phyloP scores from a whole-genome alignment of 2,113 vertebrate genomes.

The Camelus bactrianus region DNA sequence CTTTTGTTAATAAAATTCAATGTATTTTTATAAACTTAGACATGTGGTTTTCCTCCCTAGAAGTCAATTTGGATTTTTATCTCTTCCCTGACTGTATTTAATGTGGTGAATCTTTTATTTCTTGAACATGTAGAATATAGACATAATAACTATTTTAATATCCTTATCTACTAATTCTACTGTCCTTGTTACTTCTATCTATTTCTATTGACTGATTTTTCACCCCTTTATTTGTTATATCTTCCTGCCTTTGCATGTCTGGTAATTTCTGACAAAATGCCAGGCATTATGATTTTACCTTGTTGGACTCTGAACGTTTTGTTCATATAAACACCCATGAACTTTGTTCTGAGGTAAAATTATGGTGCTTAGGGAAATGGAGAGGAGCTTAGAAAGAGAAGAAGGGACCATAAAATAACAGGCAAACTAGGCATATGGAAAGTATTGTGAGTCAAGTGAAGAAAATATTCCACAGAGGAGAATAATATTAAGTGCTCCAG shows the following conservation, averaged over 20 bases:
- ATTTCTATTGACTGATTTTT: neutral
- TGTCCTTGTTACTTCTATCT: no score
- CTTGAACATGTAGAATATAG: neutral
- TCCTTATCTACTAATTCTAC: no score
- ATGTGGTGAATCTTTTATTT: neutral
- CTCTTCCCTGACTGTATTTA: neutral
- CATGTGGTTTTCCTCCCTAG: neutral
- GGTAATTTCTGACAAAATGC: neutral
- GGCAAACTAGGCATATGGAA: neutral
- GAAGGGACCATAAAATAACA: neutral
- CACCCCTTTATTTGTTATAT: neutral
- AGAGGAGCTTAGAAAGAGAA: neutral
- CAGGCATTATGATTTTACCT: neutral
- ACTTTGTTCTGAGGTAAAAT: neutral
- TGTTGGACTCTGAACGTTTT: neutral
- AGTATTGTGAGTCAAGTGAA: neutral
- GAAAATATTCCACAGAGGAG: neutral
- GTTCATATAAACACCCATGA: neutral
- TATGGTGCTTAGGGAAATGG: neutral
- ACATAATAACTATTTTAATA: no score
- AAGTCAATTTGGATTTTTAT: neutral
- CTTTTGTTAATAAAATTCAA: neutral
- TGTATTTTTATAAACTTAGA: neutral
- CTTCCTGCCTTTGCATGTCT: neutral
- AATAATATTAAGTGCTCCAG: neutral